These are phyloP conservation scores for Nothura maculosa DNA, from an alignment of 2,797 vertebrate genomes.

Conservation along the genomic window DNA sequence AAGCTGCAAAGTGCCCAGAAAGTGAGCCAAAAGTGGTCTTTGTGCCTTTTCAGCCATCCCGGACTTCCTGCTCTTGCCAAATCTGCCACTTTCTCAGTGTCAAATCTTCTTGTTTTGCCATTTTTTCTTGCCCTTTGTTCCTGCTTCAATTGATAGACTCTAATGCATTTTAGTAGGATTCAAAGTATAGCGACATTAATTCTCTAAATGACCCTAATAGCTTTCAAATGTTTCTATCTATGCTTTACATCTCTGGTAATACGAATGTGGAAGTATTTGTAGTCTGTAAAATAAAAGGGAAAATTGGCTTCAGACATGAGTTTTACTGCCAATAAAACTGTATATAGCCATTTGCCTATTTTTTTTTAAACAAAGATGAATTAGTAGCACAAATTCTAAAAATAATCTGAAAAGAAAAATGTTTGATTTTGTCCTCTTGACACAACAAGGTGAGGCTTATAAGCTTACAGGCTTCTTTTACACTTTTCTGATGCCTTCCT, in stretches of 20 bases:
- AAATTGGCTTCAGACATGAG: constrained; percentile 55
- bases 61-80: neutral
- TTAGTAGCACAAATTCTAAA: constrained; percentile 5
- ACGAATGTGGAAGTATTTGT: constrained; percentile 68
- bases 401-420: neutral
- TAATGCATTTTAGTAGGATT: constrained; percentile 59
- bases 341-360: neutral
- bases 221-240: constrained; percentile 68
- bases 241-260: constrained; percentile 44
- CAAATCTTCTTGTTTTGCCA: neutral
- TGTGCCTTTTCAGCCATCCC: neutral
- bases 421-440: neutral
- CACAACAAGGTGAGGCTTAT: constrained; percentile 11
- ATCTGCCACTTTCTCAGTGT: neutral
- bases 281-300: constrained; percentile 70
- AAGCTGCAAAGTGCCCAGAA: constrained; percentile 17
- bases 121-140: neutral
- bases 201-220: constrained; percentile 62
- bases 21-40: neutral
- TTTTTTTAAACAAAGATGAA: constrained; percentile 49
- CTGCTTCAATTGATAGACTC: neutral
- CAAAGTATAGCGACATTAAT: constrained; percentile 55
- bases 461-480: neutral
- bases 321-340: constrained; percentile 57
- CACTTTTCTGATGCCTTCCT: neutral